Percentiles rank a stretch among this genome's conserved stretches.
These are phyloP conservation scores for Sternarchorhynchus goeldii DNA, from an alignment of 2,797 vertebrate genomes.

Conservation along the genomic window DNA sequence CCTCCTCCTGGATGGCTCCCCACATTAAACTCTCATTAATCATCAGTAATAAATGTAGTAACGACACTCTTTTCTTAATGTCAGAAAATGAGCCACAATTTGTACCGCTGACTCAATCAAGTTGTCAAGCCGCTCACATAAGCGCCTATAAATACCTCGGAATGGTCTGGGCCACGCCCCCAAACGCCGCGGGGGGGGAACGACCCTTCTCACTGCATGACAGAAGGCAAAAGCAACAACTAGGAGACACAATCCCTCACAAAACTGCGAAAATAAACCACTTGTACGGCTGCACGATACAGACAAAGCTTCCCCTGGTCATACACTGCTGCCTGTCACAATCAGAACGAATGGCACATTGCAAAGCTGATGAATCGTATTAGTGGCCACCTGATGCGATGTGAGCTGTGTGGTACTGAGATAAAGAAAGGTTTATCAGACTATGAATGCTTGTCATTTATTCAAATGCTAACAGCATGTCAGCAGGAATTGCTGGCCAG, in stretches of 20 bases:
- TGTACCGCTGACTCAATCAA: slow-evolving; percentile 40
- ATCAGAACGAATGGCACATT: neutral
- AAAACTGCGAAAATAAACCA: slow-evolving; percentile 23
- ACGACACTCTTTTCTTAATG: slow-evolving; percentile 22
- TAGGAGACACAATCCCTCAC: slow-evolving; percentile 38
- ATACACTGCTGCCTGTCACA: slow-evolving; percentile 11
- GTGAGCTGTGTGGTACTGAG: slow-evolving; percentile 18
- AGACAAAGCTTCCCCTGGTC: neutral
- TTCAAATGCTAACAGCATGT: slow-evolving; percentile 22
- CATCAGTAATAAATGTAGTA: slow-evolving; percentile 27
- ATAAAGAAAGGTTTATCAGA: slow-evolving; percentile 23
- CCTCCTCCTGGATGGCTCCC: neutral
- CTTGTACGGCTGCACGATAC: slow-evolving; percentile 10
- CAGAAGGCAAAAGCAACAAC: slow-evolving; percentile 36
- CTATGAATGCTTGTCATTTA: slow-evolving; percentile 32
- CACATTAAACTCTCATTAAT: slow-evolving; percentile 38
- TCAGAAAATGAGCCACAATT: slow-evolving; percentile 34
- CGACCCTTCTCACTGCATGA: slow-evolving; percentile 12
- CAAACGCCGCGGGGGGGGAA: neutral
- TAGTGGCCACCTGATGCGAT: slow-evolving; percentile 7
- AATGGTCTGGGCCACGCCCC: neutral
- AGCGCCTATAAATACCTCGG: neutral
- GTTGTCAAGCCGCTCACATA: slow-evolving; percentile 38
- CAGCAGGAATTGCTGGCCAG: slow-evolving; percentile 37
- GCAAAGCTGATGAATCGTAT: slow-evolving; percentile 17